phyloP scores from a whole-genome alignment of 2,113 vertebrate genomes.

The Onychostoma macrolepis region DNA sequence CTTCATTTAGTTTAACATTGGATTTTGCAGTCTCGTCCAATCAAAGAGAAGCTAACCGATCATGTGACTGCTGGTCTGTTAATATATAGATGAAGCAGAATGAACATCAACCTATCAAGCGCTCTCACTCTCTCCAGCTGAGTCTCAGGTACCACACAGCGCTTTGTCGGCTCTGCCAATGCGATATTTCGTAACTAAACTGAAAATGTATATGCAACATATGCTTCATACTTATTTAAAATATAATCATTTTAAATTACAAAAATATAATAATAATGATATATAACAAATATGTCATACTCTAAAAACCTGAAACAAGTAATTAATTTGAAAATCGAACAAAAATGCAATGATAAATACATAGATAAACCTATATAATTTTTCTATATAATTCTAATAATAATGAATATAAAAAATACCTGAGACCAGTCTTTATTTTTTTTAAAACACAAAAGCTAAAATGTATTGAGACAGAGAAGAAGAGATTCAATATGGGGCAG shows the following conservation, averaged over 20 bases:
- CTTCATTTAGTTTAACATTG: not conserved
- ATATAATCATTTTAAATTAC: not conserved
- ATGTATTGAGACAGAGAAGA: not conserved
- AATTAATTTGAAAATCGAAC: too few relatives aligned
- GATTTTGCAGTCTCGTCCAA: not conserved
- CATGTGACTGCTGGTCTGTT: constrained; percentile 34
- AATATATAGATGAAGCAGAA: constrained; percentile 32
- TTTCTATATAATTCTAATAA: not conserved
- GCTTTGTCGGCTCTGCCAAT: constrained; percentile 29
- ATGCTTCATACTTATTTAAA: not conserved
- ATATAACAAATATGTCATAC: not conserved
- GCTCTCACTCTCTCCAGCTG: not conserved
- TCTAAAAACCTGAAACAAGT: not conserved
- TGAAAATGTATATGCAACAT: not conserved
- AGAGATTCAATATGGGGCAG: too few relatives aligned
- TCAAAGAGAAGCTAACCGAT: not conserved
- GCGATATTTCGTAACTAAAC: not conserved
- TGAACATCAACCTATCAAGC: constrained; percentile 14
- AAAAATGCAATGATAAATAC: not conserved
- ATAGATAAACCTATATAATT: not conserved
- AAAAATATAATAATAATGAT: not conserved
- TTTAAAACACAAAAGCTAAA: not conserved
- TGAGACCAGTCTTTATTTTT: not conserved
- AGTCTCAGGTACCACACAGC: constrained; percentile 49
- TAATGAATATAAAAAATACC: not conserved